These are phyloP conservation scores for Pachycephala philippinensis DNA, from an alignment of 2,113 vertebrate species.

Conservation along the genomic window DNA sequence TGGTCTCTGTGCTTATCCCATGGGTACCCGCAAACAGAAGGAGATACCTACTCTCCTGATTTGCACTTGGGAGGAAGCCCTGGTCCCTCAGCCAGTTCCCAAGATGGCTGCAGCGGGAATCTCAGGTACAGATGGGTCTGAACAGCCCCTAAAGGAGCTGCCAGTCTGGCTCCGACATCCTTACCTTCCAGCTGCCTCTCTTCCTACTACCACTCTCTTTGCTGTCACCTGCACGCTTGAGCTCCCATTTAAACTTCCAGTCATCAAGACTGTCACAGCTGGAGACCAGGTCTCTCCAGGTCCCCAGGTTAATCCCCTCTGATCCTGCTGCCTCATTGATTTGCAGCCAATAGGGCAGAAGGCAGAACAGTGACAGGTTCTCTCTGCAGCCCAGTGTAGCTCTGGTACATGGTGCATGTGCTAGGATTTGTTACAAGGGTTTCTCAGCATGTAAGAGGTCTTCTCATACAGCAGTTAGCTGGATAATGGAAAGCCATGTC, in stretches of 20 bases:
- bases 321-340: not conserved
- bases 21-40: not conserved
- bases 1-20: rapidly evolving
- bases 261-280: not conserved
- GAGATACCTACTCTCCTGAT: rapidly evolving
- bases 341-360: not conserved
- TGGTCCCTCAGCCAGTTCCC: not conserved
- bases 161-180: not conserved
- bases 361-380: not conserved
- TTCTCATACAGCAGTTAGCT: not conserved
- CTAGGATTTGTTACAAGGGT: not conserved
- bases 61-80: not conserved
- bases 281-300: not conserved
- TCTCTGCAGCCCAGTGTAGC: not conserved
- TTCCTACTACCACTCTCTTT: not conserved
- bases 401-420: not conserved
- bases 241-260: not conserved
- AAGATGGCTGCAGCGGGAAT: not conserved
- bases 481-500: not conserved
- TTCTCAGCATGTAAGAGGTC: not conserved
- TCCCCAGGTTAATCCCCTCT: not conserved
- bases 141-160: not conserved
- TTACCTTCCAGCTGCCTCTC: not conserved
- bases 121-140: not conserved
- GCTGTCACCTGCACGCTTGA: not conserved